Evolutionary conservation across 2,113 vertebrate species (phyloP), one percentile per base, ranked within the genome.

Genomic region (Scomber scombrus): DNA sequence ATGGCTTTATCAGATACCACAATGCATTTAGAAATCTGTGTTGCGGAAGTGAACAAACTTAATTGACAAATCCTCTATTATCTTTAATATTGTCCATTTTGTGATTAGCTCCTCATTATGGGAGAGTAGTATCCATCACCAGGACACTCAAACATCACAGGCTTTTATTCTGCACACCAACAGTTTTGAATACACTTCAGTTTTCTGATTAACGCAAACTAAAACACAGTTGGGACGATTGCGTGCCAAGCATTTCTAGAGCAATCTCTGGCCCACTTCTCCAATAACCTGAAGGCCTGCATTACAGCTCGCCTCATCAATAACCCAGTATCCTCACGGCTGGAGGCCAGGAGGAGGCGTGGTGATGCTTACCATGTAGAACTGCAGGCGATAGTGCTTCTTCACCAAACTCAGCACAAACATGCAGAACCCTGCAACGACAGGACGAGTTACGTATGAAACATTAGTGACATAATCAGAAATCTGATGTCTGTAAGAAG

Each of bases 321-420:
- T 88, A 89, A 89, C n/a, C 14, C 78, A 87, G 57, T 0, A 16
- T 43, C 50, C 71, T 58, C 4, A 4, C 74, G 57, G 88, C 16
- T 15, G 45, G 18, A 21, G 21, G 18, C 29, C 21, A 46, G 9
- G 45, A n/a, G 11, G 31, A 46, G 34, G 31, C 45, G 3, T 60
- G 1, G 14, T n/a, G 21, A 18, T 16, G 78, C 95, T 96, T 93
- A 99, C 98, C 98, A 99, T 99, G 94, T 99, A 99, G 91, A 99
- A 99, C 90, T 99, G 98, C 40, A 99, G 96, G 18, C 98, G 97
- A 71, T 99, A 99, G 84, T 99, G 98, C 62, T 99, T 99, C 96
- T 99, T 99, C 93, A 99, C 98, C 93, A 99, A 92, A 65, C 97
- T 99, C 92, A 99, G 87, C 46, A 99, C 98, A 81, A 99, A 99